Conservation (phyloP, 2,797 vertebrate species). For the Choloepus didactylus region DNA sequence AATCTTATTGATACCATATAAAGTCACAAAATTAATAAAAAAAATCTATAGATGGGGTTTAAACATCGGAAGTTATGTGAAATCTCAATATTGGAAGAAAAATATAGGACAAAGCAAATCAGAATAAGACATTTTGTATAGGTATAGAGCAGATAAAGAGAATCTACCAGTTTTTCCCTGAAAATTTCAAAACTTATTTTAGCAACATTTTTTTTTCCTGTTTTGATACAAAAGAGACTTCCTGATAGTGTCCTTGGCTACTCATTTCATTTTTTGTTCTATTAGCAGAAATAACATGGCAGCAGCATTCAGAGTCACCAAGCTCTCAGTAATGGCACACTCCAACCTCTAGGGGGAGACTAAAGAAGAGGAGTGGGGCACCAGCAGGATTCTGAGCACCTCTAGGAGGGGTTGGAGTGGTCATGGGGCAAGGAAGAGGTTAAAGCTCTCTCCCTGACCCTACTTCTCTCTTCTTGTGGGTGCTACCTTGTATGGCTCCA, state of each 20-base stretch:
- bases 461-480: not conserved
- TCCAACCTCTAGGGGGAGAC: not conserved
- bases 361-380: not conserved
- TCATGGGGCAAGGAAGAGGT: not conserved
- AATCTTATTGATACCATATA: not conserved
- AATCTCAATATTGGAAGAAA: conserved; percentile 53
- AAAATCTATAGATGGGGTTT: not conserved
- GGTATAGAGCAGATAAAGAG: not conserved
- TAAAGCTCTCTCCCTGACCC: not conserved
- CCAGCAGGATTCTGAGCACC: not conserved
- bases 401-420: not conserved
- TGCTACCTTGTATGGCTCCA: not conserved
- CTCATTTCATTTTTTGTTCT: conserved; percentile 33
- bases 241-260: not conserved
- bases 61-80: conserved; percentile 19
- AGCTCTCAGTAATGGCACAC: not conserved
- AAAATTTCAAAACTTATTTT: conserved; percentile 39
- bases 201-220: conserved; percentile 50
- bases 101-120: conserved; percentile 43
- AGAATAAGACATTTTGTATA: conserved; percentile 15
- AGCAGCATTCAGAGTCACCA: not conserved
- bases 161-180: conserved; percentile 33
- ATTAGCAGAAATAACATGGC: not conserved
- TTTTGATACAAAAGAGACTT: conserved; percentile 33
- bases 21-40: conserved; percentile 11